A percentile compares a stretch with the other conserved stretches of the same genome.
Evolutionary conservation across 2,888 invertebrate genomes (phyloP).

Genomic region (Copidosoma aretas): DNA sequence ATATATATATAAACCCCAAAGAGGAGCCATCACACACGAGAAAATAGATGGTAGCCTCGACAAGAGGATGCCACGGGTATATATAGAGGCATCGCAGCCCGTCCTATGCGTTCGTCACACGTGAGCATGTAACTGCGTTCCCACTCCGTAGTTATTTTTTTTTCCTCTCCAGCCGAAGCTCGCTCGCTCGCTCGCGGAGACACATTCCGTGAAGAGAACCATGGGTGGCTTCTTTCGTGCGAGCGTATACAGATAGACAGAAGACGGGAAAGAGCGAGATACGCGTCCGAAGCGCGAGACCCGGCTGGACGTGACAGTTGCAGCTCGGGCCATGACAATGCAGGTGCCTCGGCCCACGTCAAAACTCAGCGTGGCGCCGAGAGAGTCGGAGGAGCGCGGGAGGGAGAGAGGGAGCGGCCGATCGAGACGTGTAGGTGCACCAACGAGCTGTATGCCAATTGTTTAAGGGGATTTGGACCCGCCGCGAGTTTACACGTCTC

Average conservation of each 20-base stretch:
- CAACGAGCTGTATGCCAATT: constrained; percentile 51
- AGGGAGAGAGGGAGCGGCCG: constrained; percentile 40
- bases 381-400: constrained; percentile 21
- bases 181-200: constrained; percentile 11
- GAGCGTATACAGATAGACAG: constrained; percentile 44
- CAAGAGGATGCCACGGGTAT: neutral
- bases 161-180: neutral
- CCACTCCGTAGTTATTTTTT: neutral
- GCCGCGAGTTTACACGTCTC: constrained; percentile 50
- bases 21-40: neutral
- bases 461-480: constrained; percentile 56
- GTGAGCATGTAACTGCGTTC: neutral
- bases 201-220: constrained; percentile 35
- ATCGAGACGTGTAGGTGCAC: constrained; percentile 47
- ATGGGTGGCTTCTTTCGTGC: constrained; percentile 47
- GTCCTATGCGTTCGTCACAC: too few species aligned
- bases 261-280: constrained; percentile 35
- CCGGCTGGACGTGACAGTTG: constrained; percentile 46
- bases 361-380: constrained; percentile 61
- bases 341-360: constrained; percentile 63
- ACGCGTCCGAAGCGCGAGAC: constrained; percentile 10
- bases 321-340: constrained; percentile 61
- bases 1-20: too few species aligned
- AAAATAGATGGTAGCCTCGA: constrained; percentile 18
- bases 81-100: too few species aligned